These are phyloP conservation scores for Coracias cyanogaster DNA, from an alignment of 2,797 vertebrate species.

Conservation along the genomic window DNA sequence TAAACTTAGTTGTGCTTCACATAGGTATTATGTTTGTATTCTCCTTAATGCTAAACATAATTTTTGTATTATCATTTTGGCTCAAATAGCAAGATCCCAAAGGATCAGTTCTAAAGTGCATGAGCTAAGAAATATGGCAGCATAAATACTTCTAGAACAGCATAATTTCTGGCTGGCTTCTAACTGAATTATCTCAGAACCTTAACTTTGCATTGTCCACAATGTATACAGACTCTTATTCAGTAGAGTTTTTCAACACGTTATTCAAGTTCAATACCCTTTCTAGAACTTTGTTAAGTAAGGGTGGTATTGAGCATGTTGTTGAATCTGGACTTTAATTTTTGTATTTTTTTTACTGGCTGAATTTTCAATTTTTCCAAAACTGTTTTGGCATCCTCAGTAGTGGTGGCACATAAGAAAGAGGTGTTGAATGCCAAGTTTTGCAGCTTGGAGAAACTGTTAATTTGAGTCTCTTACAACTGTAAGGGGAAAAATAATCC, in stretches of 20 bases:
- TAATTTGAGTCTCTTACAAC: slow-evolving; percentile 31
- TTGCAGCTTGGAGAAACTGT: slow-evolving; percentile 13
- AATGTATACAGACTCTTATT: background rate
- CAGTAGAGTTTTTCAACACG: background rate
- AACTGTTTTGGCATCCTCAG: background rate
- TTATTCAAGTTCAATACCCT: background rate
- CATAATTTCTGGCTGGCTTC: slow-evolving; percentile 33
- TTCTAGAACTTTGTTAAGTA: background rate
- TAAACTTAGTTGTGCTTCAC: background rate
- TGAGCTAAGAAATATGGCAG: slow-evolving; percentile 40
- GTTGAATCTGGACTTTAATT: slow-evolving; percentile 12
- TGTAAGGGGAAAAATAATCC: background rate
- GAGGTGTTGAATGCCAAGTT: background rate
- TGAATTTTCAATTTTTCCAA: slow-evolving; percentile 43
- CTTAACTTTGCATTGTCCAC: background rate
- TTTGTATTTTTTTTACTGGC: background rate
- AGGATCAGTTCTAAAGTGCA: background rate
- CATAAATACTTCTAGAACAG: slow-evolving; percentile 25
- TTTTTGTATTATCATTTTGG: background rate
- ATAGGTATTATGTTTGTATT: background rate
- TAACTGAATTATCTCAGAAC: slow-evolving; percentile 28
- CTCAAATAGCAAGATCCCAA: slow-evolving; percentile 21
- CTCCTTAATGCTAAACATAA: background rate
- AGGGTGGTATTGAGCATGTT: background rate
- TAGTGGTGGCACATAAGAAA: background rate